Evolutionary conservation across 23 tunicate genomes (phyloP), one percentile per base, ranked within the genome.

Genomic region (Styela clava): DNA sequence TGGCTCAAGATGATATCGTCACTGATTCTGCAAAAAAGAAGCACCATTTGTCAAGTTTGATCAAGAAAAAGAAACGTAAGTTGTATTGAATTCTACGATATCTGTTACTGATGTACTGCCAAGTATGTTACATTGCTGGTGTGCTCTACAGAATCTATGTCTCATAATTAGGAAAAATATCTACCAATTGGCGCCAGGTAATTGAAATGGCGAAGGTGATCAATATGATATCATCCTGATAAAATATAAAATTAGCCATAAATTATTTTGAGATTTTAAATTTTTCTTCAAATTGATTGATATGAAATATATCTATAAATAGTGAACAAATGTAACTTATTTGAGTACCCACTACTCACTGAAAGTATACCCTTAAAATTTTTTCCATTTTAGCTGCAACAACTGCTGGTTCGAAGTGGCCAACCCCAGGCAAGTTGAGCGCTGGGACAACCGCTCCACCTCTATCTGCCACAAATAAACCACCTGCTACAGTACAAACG

Each of bases 1-100:
- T 82, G 2, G 89, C 63, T 20, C 64, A 34, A 5, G 52, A 62
- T 35, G 78, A 56, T 52, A 68, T 32, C 24, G 93, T 93, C 18
- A 91, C 88, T 3, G 34, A 64, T 28, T 89, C 74, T 62, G 87
- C 94, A 1, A 87, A 91, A 26, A 78, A 82, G 77, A 86, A 85
- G 67, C 63, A 61, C 0, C 83, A 81, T 32, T 24, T 51, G 56
- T 25, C 78, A 1, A 18, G 63, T 1, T 26, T 32, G 67, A 20
- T 80, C 5, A 61, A 34, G 27, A 78, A 78, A 35, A 83, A 83
- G 71, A 65, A 33, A 62, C 67, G 86, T 79, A 64, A 79, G 74
- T 26, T 9, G 28, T n/a, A n/a, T 24, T 24, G 26, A 22, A 22
- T 21, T 21, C 26, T 22, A 22, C 24, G 28, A n/a, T 31, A 16